Evolutionary conservation across 2,113 vertebrate genomes (phyloP).

Genomic region (Anser brachyrhynchus): DNA sequence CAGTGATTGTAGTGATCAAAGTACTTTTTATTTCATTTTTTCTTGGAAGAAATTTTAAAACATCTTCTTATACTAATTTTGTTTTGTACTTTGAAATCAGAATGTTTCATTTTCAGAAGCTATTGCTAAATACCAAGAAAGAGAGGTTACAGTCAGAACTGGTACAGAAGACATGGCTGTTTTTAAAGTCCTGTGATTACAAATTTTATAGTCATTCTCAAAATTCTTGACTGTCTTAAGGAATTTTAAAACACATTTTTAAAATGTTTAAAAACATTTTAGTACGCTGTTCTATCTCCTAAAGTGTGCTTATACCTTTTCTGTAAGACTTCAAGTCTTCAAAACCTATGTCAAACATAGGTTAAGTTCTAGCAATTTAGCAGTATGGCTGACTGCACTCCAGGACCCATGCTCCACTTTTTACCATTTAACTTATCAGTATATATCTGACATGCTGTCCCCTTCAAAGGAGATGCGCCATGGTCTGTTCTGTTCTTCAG

Average conservation of each 20-base stretch:
- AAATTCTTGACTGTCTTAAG: neutral
- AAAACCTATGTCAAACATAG: neutral
- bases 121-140: neutral
- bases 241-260: neutral
- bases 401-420: neutral
- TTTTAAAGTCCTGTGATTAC: neutral
- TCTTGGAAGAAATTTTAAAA: neutral
- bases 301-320: neutral
- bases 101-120: neutral
- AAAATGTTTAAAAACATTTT: too few relatives aligned
- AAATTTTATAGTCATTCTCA: neutral
- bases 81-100: neutral
- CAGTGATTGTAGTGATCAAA: neutral
- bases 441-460: neutral
- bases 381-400: neutral
- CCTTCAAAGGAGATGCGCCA: neutral
- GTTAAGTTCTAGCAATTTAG: neutral
- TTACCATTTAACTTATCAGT: neutral
- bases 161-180: neutral
- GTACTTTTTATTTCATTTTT: neutral
- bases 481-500: neutral
- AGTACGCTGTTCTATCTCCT: neutral
- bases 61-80: neutral
- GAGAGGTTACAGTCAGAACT: neutral
- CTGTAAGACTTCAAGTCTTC: neutral